Conservation (phyloP, 2,797 vertebrate species). For the Arrhamphus sclerolepis region DNA sequence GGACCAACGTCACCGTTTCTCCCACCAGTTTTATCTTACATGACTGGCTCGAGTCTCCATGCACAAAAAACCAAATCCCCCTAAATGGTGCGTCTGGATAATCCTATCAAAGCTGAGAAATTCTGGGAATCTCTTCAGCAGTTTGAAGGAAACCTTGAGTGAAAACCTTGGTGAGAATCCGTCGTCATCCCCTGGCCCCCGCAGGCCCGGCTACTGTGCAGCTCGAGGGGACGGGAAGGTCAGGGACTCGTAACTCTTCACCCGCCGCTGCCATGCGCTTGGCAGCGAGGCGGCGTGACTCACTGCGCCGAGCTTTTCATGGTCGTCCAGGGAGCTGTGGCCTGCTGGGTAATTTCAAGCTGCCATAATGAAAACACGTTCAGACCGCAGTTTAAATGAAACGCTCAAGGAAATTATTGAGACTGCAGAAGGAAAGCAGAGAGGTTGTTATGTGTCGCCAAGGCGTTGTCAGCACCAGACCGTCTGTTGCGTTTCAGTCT, state of each 20-base stretch:
- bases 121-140: constrained; percentile 23
- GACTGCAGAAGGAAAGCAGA: constrained; percentile 41
- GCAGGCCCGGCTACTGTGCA: constrained; percentile 40
- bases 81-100: constrained; percentile 27
- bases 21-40: constrained; percentile 27
- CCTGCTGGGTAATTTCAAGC: constrained; percentile 60
- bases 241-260: constrained; percentile 56
- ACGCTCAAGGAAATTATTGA: constrained; percentile 51
- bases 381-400: constrained; percentile 54
- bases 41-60: background rate
- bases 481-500: constrained; percentile 64
- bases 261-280: constrained; percentile 60
- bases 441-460: constrained; percentile 51
- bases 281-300: constrained; percentile 52
- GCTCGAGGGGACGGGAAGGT: constrained; percentile 47
- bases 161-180: too few species aligned
- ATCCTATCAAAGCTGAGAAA: constrained; percentile 17
- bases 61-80: background rate
- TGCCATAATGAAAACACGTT: constrained; percentile 63
- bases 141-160: constrained; percentile 25
- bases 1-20: background rate
- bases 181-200: constrained; percentile 34
- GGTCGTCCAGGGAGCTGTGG: constrained; percentile 55
- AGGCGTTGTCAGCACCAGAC: constrained; percentile 73
- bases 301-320: constrained; percentile 45